Conservation (phyloP, 2,888 invertebrate genomes). For the Cremastobaeus sp. region DNA sequence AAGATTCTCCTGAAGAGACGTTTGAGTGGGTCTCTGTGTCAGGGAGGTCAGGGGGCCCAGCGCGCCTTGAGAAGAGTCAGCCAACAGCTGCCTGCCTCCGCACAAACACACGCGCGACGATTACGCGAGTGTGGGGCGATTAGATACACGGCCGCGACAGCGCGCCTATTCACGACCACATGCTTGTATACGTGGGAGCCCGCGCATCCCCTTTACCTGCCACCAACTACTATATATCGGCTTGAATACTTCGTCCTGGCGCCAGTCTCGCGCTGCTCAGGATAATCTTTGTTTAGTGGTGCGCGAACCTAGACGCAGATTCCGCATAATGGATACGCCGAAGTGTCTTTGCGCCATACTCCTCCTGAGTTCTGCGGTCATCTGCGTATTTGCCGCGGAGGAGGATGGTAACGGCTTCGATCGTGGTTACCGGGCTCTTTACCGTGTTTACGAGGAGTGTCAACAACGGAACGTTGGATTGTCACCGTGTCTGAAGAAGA, state of each 20-base stretch:
- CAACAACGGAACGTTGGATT: conserved; percentile 83
- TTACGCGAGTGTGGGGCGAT: conserved; percentile 57
- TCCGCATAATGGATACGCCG: conserved; percentile 55
- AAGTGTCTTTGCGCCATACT: conserved; percentile 64
- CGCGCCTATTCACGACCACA: conserved; percentile 47
- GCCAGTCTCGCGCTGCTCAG: conserved; percentile 71
- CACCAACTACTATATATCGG: conserved; percentile 70
- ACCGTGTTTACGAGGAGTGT: conserved; percentile 89
- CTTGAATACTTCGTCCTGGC: conserved; percentile 63
- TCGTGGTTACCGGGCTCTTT: conserved; percentile 82
- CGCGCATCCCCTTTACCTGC: conserved; percentile 68
- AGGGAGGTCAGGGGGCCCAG: conserved; percentile 74
- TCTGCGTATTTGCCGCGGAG: conserved; percentile 47
- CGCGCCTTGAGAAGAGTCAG: conserved; percentile 52
- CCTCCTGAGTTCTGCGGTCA: conserved; percentile 40
- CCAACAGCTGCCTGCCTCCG: conserved; percentile 58
- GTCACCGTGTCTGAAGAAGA: conserved; percentile 88
- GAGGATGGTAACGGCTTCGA: conserved; percentile 79
- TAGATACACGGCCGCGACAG: conserved; percentile 48
- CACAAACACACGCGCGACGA: conserved; percentile 42
- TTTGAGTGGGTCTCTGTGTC: conserved; percentile 78
- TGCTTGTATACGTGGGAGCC: conserved; percentile 67
- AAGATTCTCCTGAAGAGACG: conserved; percentile 31
- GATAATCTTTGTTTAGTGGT: conserved; percentile 66
- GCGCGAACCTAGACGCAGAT: conserved; percentile 58